phyloP scores from a whole-genome alignment of 2,888 invertebrate genomes.

The Papilio gigon region DNA sequence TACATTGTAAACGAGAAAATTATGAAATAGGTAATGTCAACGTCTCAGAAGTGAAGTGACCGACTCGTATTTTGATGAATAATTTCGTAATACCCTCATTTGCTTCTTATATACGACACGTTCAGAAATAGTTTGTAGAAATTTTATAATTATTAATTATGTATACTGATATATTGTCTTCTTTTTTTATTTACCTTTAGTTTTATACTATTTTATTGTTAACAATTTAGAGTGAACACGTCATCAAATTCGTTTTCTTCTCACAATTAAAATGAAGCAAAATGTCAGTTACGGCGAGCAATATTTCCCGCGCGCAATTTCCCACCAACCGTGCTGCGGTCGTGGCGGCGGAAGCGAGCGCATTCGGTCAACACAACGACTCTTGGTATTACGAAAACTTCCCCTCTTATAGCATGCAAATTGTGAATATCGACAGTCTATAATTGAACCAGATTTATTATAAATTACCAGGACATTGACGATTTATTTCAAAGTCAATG shows the following conservation, averaged over 20 bases:
- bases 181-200: no score
- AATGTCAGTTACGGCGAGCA: background rate
- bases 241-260: background rate
- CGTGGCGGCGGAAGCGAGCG: constrained; percentile 24
- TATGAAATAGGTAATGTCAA: background rate
- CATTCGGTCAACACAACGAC: constrained; percentile 21
- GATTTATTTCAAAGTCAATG: no score
- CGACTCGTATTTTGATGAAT: background rate
- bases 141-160: no score
- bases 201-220: no score
- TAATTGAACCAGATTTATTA: background rate
- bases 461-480: no score
- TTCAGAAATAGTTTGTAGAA: background rate
- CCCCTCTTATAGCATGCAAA: background rate
- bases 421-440: background rate
- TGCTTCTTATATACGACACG: background rate
- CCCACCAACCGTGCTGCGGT: constrained; percentile 24
- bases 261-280: constrained; percentile 16
- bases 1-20: background rate
- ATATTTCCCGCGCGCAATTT: constrained; percentile 32
- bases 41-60: background rate
- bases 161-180: no score
- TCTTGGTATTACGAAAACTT: constrained; percentile 21
- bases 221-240: no score
- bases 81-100: background rate